A percentile compares a stretch with the other conserved stretches of the same genome.
Evolutionary conservation across 2,888 invertebrate genomes (phyloP).

Genomic region (Erannis defoliaria): DNA sequence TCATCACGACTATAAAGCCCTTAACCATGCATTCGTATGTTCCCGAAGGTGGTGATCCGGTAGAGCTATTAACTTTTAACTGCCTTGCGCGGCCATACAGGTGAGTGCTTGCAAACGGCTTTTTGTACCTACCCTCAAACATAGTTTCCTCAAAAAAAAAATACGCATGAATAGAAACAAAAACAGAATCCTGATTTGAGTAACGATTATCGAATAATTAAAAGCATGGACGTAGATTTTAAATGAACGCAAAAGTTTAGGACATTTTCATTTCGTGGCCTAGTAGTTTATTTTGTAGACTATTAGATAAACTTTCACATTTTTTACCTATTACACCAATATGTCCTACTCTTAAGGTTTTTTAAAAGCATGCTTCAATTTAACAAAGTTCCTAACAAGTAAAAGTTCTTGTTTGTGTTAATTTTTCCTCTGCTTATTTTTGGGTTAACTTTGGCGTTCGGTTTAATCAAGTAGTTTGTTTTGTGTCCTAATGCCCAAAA

Average conservation of each 20-base stretch:
- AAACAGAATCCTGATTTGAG: not conserved
- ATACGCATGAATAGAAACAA: conserved; percentile 12
- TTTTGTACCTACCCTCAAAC: conserved; percentile 20
- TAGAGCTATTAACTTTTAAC: conserved; percentile 79
- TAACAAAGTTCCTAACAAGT: not conserved
- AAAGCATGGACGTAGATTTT: conserved; percentile 22
- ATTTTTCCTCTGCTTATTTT: not conserved
- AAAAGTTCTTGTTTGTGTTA: not conserved
- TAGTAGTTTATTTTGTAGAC: too few species aligned
- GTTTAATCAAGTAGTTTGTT: not conserved
- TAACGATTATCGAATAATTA: conserved; percentile 5
- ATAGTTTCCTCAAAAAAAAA: not conserved
- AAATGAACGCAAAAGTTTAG: not conserved
- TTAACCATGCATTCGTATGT: conserved; percentile 61
- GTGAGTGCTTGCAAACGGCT: conserved; percentile 74
- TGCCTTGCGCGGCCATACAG: conserved; percentile 64
- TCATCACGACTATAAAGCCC: conserved; percentile 17
- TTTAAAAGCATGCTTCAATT: conserved; percentile 7
- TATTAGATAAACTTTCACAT: too few species aligned
- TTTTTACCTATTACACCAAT: too few species aligned
- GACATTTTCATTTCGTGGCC: too few species aligned
- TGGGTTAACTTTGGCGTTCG: not conserved
- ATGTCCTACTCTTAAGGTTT: not conserved
- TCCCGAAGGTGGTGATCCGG: conserved; percentile 81
- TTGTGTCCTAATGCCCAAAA: not conserved